phyloP scores from a whole-genome alignment of 2,888 invertebrate species.

The Melanchra persicariae region DNA sequence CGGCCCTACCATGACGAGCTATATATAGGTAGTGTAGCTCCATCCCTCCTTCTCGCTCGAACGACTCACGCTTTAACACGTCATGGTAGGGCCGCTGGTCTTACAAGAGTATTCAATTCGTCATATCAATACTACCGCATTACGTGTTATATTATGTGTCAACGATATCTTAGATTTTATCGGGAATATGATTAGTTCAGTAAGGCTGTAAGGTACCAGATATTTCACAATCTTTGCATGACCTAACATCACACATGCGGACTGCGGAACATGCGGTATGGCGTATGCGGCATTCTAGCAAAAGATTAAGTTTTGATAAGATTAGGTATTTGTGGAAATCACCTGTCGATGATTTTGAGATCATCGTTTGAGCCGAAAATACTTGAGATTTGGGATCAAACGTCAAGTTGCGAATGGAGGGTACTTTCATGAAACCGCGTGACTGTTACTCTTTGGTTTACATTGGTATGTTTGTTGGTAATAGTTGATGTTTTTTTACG shows the following conservation, averaged over 20 bases:
- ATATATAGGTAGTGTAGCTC: too few relatives aligned
- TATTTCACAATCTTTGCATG: conserved; percentile 46
- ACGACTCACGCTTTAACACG: too few relatives aligned
- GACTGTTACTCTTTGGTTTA: conserved; percentile 15
- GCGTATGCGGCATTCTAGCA: conserved; percentile 7
- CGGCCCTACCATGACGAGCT: too few relatives aligned
- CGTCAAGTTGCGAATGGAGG: neutral
- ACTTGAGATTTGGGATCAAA: conserved; percentile 32
- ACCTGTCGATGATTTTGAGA: conserved; percentile 32
- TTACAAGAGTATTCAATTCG: neutral
- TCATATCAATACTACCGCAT: neutral
- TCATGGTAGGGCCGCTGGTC: too few relatives aligned
- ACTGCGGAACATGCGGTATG: neutral
- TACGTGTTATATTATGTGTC: conserved; percentile 4
- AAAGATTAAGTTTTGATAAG: conserved; percentile 40
- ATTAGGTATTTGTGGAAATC: conserved; percentile 26
- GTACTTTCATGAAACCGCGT: conserved; percentile 31
- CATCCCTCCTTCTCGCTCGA: too few relatives aligned
- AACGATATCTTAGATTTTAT: conserved; percentile 30
- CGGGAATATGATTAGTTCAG: conserved; percentile 12
- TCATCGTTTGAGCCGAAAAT: conserved; percentile 2
- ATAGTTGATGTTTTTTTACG: too few relatives aligned
- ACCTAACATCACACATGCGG: conserved; percentile 30
- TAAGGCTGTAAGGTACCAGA: conserved; percentile 15
- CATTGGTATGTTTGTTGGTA: neutral